phyloP scores from a whole-genome alignment of 2,113 vertebrate genomes.

The Scatophagus argus region DNA sequence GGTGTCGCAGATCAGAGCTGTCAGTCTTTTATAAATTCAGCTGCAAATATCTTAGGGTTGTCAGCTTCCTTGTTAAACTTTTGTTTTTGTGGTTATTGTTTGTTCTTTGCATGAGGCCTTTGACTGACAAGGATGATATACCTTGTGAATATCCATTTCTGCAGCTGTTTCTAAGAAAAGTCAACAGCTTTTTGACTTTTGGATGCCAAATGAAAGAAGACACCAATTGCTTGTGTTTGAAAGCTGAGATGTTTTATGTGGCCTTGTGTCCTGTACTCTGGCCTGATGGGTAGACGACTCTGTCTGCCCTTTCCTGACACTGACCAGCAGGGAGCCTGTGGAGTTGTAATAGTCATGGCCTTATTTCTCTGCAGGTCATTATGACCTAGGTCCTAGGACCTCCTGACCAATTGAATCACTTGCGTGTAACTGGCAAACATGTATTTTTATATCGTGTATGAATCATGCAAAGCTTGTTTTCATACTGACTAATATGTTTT shows the following conservation, averaged over 20 bases:
- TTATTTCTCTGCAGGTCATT: constrained; percentile 53
- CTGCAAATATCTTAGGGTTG: constrained; percentile 46
- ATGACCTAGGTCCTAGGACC: no score
- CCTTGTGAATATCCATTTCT: constrained; percentile 59
- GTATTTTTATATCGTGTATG: not conserved
- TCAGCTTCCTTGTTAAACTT: constrained; percentile 48
- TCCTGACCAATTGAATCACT: constrained; percentile 41
- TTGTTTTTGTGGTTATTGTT: constrained; percentile 12
- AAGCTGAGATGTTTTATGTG: constrained; percentile 67
- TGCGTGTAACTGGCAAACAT: constrained; percentile 22
- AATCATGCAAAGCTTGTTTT: constrained; percentile 1
- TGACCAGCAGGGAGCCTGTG: constrained; percentile 62
- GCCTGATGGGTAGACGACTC: constrained; percentile 53
- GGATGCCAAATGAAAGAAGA: constrained; percentile 68
- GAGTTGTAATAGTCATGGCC: constrained; percentile 59
- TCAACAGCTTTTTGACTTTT: constrained; percentile 71
- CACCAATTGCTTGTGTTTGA: constrained; percentile 65
- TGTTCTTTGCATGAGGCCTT: constrained; percentile 20
- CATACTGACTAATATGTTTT: not conserved
- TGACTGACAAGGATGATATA: constrained; percentile 27
- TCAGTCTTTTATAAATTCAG: constrained; percentile 44
- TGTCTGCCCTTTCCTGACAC: constrained; percentile 66
- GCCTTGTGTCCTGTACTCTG: constrained; percentile 56
- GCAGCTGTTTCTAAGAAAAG: constrained; percentile 77
- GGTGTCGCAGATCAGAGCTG: constrained; percentile 50